These are phyloP conservation scores for Sardinella longiceps DNA, from an alignment of 2,797 vertebrate genomes.

Conservation along the genomic window DNA sequence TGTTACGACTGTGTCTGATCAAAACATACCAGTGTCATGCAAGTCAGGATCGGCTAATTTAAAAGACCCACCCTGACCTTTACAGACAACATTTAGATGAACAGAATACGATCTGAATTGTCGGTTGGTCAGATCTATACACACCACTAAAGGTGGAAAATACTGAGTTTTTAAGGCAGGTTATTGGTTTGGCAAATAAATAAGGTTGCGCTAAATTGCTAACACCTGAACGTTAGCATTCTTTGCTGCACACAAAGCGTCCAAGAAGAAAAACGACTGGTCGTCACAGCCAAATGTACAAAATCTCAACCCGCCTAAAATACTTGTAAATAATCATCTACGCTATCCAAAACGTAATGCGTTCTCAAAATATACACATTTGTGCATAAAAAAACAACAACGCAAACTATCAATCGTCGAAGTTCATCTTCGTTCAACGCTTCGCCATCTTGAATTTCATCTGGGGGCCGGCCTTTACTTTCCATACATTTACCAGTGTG, in stretches of 20 bases:
- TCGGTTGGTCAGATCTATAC: neutral
- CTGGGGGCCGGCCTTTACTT: neutral
- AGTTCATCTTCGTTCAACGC: constrained; percentile 34
- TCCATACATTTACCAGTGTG: neutral
- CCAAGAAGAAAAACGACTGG: neutral
- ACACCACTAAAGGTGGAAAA: neutral
- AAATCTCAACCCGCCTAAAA: neutral
- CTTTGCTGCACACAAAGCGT: constrained; percentile 15
- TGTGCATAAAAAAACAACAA: neutral
- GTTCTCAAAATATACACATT: neutral
- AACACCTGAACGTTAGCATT: constrained; percentile 17
- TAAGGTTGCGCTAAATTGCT: neutral
- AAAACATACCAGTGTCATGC: neutral
- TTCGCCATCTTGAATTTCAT: constrained; percentile 69
- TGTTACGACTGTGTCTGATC: neutral
- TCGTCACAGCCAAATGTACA: neutral
- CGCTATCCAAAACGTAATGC: neutral
- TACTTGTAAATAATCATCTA: neutral
- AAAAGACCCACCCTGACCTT: neutral
- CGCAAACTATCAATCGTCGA: constrained; percentile 9
- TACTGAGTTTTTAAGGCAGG: neutral
- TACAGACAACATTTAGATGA: neutral
- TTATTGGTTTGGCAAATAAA: neutral
- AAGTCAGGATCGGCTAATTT: neutral
- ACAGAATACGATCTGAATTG: neutral